phyloP scores from a whole-genome alignment of 2,888 invertebrate genomes.

The Chloroclysta siterata region DNA sequence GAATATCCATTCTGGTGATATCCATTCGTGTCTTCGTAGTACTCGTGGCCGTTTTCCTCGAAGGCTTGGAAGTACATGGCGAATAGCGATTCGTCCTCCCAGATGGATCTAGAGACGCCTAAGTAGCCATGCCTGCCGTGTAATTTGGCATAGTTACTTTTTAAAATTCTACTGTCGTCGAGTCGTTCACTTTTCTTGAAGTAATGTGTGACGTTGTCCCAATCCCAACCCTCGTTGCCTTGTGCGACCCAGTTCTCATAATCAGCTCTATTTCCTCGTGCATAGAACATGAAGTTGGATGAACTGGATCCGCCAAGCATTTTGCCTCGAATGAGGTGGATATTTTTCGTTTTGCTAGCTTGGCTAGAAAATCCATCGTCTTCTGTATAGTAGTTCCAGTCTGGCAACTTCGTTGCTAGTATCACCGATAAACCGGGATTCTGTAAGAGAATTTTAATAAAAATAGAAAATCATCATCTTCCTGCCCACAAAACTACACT shows the following conservation, averaged over 20 bases:
- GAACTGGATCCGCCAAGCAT: constrained; percentile 87
- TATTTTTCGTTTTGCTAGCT: constrained; percentile 46
- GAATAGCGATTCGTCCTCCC: constrained; percentile 52
- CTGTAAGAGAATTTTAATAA: constrained; percentile 47
- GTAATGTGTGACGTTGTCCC: constrained; percentile 54
- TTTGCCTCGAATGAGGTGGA: constrained; percentile 85
- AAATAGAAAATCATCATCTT: too few relatives aligned
- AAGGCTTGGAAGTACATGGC: constrained; percentile 64
- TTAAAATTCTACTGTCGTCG: constrained; percentile 41
- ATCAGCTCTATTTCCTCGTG: constrained; percentile 87
- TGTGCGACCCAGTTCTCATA: constrained; percentile 80
- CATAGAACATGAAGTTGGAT: constrained; percentile 87
- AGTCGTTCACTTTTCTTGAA: constrained; percentile 61
- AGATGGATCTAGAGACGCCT: constrained; percentile 57
- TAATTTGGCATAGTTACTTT: constrained; percentile 59
- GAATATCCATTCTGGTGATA: constrained; percentile 54
- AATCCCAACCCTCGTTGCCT: constrained; percentile 82
- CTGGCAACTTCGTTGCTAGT: constrained; percentile 48
- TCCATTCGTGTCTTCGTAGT: constrained; percentile 54
- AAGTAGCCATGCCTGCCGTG: constrained; percentile 52
- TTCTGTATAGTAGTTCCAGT: constrained; percentile 57
- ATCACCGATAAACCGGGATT: constrained; percentile 57
- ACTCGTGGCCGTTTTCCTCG: constrained; percentile 52
- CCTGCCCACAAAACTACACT: too few relatives aligned
- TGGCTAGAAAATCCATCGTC: constrained; percentile 60